Evolutionary conservation across 2,888 invertebrate species (phyloP), one percentile per base, ranked within the genome.

Genomic region (Ashinkailepas kermadecensis): DNA sequence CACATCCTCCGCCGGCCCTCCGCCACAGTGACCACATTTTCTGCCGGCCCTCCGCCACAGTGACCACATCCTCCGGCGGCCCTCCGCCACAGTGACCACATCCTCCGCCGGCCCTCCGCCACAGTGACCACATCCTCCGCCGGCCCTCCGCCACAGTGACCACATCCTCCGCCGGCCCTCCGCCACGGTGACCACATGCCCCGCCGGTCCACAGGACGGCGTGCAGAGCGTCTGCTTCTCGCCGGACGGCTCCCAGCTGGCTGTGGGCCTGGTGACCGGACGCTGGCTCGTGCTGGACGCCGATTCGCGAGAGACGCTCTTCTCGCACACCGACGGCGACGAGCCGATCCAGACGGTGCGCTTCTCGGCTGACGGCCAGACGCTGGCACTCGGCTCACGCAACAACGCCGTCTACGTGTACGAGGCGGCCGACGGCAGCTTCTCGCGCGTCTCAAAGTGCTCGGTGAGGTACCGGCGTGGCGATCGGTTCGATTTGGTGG

Each of bases 401-500:
- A 96, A 96, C 88, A 95, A 95, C 90, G 91, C 92, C 87, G 92
- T 97, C 86, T 96, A 96, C 88, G 90, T 97, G 83, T 96, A 96
- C 89, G 92, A 95, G 88, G 93, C 93, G 7, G 91, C 91, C 81
- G 94, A 93, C 82, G 91, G 90, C 85, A 91, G 94, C 85, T 95
- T 93, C 88, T 92, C 91, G 84, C 90, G 94, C 83, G 90, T 94
- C 83, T 96, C 96, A 70, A 91, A 93, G 86, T 96, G 96, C 87
- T 90, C 92, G 88, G 95, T 95, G 88, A 91, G 92, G 88, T 64
- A 4, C 67, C 15, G 59, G 59, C 39, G 39, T 39, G 39, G 39
- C 39, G 2, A 39, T 39, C 39, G 39, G 39, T 4, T 39, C 39
- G 39, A 39, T 39, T 4, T 39, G 39, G 39, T 39, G 39, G 39